Evolutionary conservation across 2,888 invertebrate species (phyloP).

Genomic region (Punctoribates punctum): DNA sequence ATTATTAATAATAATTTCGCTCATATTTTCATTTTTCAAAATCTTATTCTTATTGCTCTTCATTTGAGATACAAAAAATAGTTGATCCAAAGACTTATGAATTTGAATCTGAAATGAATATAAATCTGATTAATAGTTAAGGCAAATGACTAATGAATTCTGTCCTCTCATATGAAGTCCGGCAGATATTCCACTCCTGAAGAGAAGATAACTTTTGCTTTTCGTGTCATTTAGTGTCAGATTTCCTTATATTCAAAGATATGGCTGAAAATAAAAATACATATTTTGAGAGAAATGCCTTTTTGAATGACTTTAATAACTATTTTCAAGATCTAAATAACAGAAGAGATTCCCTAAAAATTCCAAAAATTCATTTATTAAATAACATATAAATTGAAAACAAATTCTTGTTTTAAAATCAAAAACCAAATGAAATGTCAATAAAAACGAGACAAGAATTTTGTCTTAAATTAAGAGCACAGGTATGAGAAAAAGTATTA

Average conservation of each 20-base stretch:
- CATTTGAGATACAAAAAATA: not conserved
- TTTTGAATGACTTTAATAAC: not conserved
- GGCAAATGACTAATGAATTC: slow-evolving; percentile 9
- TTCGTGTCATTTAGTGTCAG: slow-evolving; percentile 15
- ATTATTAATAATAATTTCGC: not conserved
- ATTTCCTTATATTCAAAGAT: not conserved
- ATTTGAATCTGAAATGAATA: not conserved
- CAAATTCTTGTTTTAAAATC: not conserved
- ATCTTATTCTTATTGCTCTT: too few relatives aligned
- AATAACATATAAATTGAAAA: not conserved
- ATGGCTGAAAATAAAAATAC: not conserved
- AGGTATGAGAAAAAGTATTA: not conserved
- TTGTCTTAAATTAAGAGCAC: not conserved
- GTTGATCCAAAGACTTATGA: not conserved
- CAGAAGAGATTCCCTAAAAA: not conserved
- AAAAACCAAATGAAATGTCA: not conserved
- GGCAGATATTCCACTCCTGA: not conserved
- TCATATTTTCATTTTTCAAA: not conserved
- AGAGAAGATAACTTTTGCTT: not conserved
- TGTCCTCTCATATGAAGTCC: not conserved
- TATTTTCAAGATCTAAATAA: not conserved
- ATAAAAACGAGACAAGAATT: not conserved
- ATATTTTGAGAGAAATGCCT: not conserved
- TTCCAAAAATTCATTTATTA: not conserved
- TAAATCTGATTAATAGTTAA: slow-evolving; percentile 2